Base-by-base conservation (phyloP, 2,888 invertebrate genomes). In the Luperina nickerlii region DNA sequence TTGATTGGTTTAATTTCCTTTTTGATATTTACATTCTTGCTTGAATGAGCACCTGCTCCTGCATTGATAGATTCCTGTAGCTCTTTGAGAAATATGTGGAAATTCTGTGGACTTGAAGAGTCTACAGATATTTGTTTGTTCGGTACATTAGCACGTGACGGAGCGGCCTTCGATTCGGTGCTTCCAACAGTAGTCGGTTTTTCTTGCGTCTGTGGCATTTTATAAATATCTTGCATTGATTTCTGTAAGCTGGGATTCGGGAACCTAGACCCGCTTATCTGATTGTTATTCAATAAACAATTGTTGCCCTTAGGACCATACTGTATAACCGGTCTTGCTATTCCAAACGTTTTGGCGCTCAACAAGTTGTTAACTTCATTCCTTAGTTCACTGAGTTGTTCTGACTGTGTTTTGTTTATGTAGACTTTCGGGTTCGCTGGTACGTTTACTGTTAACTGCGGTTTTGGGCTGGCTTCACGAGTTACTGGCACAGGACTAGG, bases 11-110 rank as follows among this genome's bases (percentile, higher is more conserved):
- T 91, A 0, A 90, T 70, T 48, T 91, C 90, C 84, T 90, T 92
- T 71, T 88, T 93, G 5, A 54, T 57, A 70, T 32, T 51, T 15
- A 54, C 48, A 69, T 20, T 38, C 15, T 42, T 63, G 68, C 8
- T 60, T 20, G 57, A 83, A 38, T 89, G 84, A 51, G 80, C 75
- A 54, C 84, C 87, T 1, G 93, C 89, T 65, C 93, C 94, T 32
- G 95, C 93, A 74, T 95, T 95, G 38, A 93, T 93, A 5, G 92
- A 89, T 71, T 91, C 90, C 62, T 93, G 92, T 73, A 95, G 90
- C 77, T 95, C 94, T 79, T 93, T 94, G n/a, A 96, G 81, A 81
- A 96, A 95, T 60, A 92, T 89, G 68, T 92, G 90, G 70, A 91
- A 94, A 42, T 89, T 89, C 62, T 89, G 90, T 74, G 91, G 89